Percentiles rank a stretch among this genome's conserved stretches.
Evolutionary conservation across 2,113 vertebrate genomes (phyloP).

Genomic region (Passer montanus): DNA sequence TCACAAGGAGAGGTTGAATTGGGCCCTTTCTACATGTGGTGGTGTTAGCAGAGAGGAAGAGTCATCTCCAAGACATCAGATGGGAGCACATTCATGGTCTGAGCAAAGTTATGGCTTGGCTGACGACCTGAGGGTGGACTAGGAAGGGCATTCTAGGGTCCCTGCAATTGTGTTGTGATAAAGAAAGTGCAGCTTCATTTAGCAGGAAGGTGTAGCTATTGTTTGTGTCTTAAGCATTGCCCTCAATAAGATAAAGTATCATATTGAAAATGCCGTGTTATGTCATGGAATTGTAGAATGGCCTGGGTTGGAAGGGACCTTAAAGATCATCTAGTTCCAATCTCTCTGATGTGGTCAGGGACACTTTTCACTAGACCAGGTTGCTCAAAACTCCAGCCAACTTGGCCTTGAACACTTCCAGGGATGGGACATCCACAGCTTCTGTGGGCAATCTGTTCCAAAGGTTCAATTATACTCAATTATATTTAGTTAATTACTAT

Average conservation of each 20-base stretch:
- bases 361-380: neutral
- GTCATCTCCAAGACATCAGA: neutral
- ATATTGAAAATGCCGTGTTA: neutral
- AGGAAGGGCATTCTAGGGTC: neutral
- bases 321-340: neutral
- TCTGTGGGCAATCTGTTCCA: neutral
- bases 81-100: neutral
- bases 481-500: neutral
- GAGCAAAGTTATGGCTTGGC: neutral
- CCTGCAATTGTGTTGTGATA: neutral
- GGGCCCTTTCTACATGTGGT: neutral
- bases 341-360: neutral
- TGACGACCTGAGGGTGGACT: neutral
- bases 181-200: neutral
- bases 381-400: neutral
- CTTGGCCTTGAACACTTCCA: neutral
- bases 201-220: neutral
- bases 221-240: neutral
- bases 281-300: neutral
- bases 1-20: neutral
- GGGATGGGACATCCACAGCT: too few species aligned
- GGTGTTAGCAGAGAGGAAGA: neutral
- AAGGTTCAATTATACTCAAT: neutral
- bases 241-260: neutral
- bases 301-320: neutral